Conservation (phyloP, 2,113 vertebrate species). For the Leptocoma aspasia region DNA sequence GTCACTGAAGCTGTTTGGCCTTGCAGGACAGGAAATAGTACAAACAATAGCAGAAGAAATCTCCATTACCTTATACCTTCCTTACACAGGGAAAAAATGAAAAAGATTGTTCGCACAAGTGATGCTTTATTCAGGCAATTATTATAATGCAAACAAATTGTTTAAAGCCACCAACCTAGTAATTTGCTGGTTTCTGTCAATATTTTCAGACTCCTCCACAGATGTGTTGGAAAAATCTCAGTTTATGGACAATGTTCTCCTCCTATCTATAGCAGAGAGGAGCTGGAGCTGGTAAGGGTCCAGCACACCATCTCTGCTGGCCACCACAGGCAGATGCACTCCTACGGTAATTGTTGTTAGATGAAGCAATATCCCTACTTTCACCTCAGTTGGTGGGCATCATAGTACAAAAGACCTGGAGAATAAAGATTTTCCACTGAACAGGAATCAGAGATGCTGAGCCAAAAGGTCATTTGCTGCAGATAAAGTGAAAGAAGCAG, state of each 20-base stretch:
- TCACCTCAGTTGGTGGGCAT: not conserved
- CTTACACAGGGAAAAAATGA: not conserved
- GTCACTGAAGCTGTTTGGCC: not conserved
- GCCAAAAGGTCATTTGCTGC: not conserved
- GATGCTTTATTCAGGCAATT: not conserved
- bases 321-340: not conserved
- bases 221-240: not conserved
- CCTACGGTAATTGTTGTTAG: not conserved
- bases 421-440: not conserved
- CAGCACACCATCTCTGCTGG: fast-evolving
- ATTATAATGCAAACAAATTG: not conserved
- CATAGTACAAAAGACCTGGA: not conserved
- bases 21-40: not conserved
- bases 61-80: not conserved
- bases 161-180: not conserved
- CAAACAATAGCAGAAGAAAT: not conserved
- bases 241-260: not conserved
- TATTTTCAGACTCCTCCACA: not conserved
- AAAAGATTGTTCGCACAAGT: not conserved
- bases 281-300: not conserved
- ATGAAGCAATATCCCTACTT: not conserved
- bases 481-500: not conserved
- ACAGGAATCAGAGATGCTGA: not conserved
- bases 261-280: not conserved
- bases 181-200: not conserved